Evolutionary conservation across 2,888 invertebrate genomes (phyloP).

Genomic region (Pseudeuparius sepicola): DNA sequence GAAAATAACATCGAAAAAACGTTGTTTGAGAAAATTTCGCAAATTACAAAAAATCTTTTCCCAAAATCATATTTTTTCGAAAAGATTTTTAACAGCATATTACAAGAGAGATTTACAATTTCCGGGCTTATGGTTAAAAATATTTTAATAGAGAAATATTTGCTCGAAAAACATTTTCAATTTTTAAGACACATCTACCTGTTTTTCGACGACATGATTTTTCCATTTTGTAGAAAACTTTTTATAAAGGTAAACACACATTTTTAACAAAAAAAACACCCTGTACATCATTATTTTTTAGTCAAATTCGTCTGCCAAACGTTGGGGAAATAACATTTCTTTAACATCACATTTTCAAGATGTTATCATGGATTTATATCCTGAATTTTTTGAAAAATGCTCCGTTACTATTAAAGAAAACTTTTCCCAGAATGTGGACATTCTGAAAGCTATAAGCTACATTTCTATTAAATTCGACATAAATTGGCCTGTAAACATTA

Average conservation of each 20-base stretch:
- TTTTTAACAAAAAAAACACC: slow-evolving; percentile 2
- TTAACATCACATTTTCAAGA: slow-evolving; percentile 36
- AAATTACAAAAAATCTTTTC: slow-evolving; percentile 30
- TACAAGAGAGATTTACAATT: slow-evolving; percentile 32
- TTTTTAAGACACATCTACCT: slow-evolving; percentile 34
- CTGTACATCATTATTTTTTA: background rate
- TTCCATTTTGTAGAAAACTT: slow-evolving; percentile 33
- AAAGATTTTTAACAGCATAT: slow-evolving; percentile 27
- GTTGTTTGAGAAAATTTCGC: slow-evolving; percentile 26
- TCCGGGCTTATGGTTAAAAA: slow-evolving; percentile 35
- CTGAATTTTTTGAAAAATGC: slow-evolving; percentile 32
- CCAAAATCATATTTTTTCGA: slow-evolving; percentile 33
- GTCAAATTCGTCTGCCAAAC: slow-evolving; percentile 13
- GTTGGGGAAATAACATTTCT: slow-evolving; percentile 34
- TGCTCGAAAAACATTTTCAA: slow-evolving; percentile 33
- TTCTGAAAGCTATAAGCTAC: slow-evolving; percentile 29
- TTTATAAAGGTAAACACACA: slow-evolving; percentile 30
- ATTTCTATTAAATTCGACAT: slow-evolving; percentile 30
- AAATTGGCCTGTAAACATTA: slow-evolving; percentile 36
- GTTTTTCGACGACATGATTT: slow-evolving; percentile 35
- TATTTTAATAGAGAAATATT: slow-evolving; percentile 31
- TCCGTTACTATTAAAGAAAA: slow-evolving; percentile 28
- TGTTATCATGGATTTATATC: slow-evolving; percentile 35
- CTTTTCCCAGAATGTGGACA: slow-evolving; percentile 28
- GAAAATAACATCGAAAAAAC: slow-evolving; percentile 13